Percentiles rank a stretch among this genome's conserved stretches.
Evolutionary conservation across 2,797 vertebrate genomes (phyloP).

Genomic region (Microchirus variegatus): DNA sequence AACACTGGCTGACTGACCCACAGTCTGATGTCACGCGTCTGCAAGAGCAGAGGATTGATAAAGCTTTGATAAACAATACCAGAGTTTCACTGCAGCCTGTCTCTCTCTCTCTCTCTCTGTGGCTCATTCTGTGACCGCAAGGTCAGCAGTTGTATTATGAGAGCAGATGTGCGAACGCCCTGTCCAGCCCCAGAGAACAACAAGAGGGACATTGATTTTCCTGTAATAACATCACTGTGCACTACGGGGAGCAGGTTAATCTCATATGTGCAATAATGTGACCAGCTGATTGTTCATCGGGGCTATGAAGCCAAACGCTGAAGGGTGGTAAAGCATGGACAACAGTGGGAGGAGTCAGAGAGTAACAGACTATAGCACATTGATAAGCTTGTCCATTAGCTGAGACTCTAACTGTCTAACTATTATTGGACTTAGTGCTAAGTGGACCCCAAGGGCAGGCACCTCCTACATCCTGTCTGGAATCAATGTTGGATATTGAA

Average conservation of each 20-base stretch:
- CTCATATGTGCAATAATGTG: constrained; percentile 79
- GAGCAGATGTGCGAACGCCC: constrained; percentile 77
- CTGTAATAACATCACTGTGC: constrained; percentile 78
- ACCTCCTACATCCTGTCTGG: constrained; percentile 52
- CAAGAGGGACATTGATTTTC: constrained; percentile 81
- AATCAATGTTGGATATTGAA: constrained; percentile 71
- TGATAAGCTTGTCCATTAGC: constrained; percentile 71
- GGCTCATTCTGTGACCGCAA: constrained; percentile 74
- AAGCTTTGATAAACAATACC: constrained; percentile 76
- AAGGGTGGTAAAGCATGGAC: constrained; percentile 34
- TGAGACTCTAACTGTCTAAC: constrained; percentile 49
- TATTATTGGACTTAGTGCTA: constrained; percentile 70
- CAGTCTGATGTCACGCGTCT: constrained; percentile 64
- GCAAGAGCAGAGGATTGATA: constrained; percentile 68
- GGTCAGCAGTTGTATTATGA: constrained; percentile 83
- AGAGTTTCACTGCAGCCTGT: constrained; percentile 64
- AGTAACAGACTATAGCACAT: constrained; percentile 42
- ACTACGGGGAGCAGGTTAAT: constrained; percentile 76
- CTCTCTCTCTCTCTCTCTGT: constrained; percentile 19
- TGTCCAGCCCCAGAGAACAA: constrained; percentile 74
- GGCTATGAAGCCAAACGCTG: constrained; percentile 42
- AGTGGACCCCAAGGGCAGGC: constrained; percentile 66
- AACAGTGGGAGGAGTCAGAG: constrained; percentile 23
- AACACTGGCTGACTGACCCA: constrained; percentile 44
- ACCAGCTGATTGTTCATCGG: constrained; percentile 76